Evolutionary conservation across 2,888 invertebrate species (phyloP).

Genomic region (Sympetrum striolatum): DNA sequence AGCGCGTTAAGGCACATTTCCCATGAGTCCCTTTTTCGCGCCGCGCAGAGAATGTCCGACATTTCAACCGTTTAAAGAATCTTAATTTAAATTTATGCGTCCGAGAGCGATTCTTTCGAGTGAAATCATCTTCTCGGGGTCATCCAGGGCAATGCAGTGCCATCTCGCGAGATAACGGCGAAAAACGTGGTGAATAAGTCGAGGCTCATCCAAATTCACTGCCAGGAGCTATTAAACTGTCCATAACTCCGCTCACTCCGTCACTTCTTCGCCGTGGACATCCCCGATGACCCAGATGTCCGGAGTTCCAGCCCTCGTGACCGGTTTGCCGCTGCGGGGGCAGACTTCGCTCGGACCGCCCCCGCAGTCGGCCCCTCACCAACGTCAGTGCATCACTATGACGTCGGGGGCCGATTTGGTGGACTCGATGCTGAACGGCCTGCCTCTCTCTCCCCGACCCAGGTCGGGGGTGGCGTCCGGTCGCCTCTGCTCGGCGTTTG

Average conservation of each 20-base stretch:
- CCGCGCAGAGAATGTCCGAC: not conserved
- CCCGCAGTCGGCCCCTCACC: conserved; percentile 52
- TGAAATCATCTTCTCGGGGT: not conserved
- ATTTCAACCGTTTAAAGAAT: not conserved
- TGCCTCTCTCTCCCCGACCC: conserved; percentile 63
- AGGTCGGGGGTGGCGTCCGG: conserved; percentile 62
- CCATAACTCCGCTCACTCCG: not conserved
- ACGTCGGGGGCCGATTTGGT: conserved; percentile 91
- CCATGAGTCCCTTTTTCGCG: not conserved
- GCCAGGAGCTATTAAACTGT: too few species aligned
- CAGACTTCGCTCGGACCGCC: conserved; percentile 17
- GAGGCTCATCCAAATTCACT: too few species aligned
- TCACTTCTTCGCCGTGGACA: not conserved
- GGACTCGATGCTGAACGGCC: conserved; percentile 82
- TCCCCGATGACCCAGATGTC: conserved; percentile 40
- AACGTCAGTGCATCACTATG: conserved; percentile 82
- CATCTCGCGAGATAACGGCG: not conserved
- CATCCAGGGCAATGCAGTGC: not conserved
- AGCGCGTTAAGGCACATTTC: not conserved
- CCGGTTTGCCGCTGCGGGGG: conserved; percentile 37
- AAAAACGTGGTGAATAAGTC: too few species aligned
- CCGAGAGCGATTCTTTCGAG: not conserved
- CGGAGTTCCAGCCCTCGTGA: conserved; percentile 7
- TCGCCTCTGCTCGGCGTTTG: conserved; percentile 48
- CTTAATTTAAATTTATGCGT: not conserved